A percentile compares a stretch with the other conserved stretches of the same genome.
These are phyloP conservation scores for Heliconius nattereri DNA, from an alignment of 1,140 invertebrate genomes.

Conservation along the genomic window DNA sequence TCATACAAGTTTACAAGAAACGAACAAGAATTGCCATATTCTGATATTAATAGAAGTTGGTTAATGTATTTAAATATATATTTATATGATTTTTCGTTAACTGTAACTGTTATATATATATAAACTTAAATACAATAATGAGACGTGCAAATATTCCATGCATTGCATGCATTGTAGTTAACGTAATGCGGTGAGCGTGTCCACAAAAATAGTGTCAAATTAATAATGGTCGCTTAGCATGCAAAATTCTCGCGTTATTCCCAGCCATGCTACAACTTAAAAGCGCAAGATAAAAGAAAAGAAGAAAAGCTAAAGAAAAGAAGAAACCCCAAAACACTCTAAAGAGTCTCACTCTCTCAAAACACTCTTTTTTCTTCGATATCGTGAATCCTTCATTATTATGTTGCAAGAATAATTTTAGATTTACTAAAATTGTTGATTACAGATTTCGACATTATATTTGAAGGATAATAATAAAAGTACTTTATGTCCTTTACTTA, in stretches of 20 bases:
- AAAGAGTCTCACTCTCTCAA: no score
- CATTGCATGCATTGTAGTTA: conserved; percentile 38
- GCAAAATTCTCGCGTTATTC: conserved; percentile 33
- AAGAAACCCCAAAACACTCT: neutral
- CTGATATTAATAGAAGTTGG: no score
- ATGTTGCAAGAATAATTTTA: no score
- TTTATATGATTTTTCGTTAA: no score
- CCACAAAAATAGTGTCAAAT: conserved; percentile 49
- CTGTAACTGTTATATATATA: neutral
- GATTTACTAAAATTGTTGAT: no score
- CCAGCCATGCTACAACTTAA: conserved; percentile 23
- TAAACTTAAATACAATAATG: conserved; percentile 12
- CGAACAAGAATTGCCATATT: no score
- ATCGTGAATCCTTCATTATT: no score
- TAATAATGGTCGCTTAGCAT: conserved; percentile 44
- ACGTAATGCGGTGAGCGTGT: conserved; percentile 36
- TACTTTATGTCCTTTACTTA: no score
- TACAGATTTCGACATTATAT: no score
- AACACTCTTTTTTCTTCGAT: neutral
- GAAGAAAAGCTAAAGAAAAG: neutral
- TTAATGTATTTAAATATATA: no score
- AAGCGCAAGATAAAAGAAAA: neutral
- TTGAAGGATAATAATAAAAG: no score
- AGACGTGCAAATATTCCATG: conserved; percentile 27
- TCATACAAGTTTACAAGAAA: no score